Evolutionary conservation across 2,797 vertebrate species (phyloP), one percentile per base, ranked within the genome.

Genomic region (Allochrocebus solatus): DNA sequence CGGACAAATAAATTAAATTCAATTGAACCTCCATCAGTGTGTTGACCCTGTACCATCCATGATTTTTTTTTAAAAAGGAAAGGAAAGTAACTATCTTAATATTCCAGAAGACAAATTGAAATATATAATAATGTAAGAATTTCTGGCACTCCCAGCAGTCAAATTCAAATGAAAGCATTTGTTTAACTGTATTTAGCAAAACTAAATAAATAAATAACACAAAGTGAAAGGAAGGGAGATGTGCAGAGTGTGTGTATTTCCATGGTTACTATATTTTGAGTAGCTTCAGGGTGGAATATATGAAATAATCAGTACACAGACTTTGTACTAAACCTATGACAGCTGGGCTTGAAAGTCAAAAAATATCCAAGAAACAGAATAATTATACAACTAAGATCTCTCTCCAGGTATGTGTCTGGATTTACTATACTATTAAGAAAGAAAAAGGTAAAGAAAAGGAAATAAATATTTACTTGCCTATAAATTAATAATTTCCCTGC

Each of bases 281-380:
- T 97, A 97, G 97, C 87, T 97, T 98, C 98, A 97, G 96, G 95
- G 91, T 97, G 93, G 28, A 95, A 55, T 98, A 95, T 96, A 97
- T 96, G 92, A 98, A 98, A 98, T 97, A 98, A 98, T 98, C 95
- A 98, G 70, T 39, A 97, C 98, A 98, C 98, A 97, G n/a, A 96
- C 92, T 97, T 76, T 94, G 57, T 96, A 97, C 83, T 97, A 97
- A 98, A 96, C 12, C 21, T 48, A 98, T 92, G 91, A 93, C 89
- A 98, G 93, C 81, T 98, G 86, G 93, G 76, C 89, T 98, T 97
- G 48, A 64, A 94, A 95, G 93, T 93, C 98, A n/a, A 97, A 98
- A 98, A 98, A 97, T 97, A 97, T 12, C 33, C 95, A 93, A 43
- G 14, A 97, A 98, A 98, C 33, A 97, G 93, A 96, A 81, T 95